Evolutionary conservation across 2,888 invertebrate genomes (phyloP).

Genomic region (Campaea margaritaria): DNA sequence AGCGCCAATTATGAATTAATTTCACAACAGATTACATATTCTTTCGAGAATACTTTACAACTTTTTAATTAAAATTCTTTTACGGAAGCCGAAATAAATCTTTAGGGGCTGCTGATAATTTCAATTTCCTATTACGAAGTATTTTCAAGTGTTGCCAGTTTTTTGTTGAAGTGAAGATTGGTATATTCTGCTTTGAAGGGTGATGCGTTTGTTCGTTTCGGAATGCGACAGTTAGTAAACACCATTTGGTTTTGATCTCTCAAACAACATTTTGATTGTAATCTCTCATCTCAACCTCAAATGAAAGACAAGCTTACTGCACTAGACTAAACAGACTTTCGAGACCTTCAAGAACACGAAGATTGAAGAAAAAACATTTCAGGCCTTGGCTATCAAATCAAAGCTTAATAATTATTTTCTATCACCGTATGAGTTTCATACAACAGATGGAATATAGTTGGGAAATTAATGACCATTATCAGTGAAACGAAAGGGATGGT

Average conservation of each 20-base stretch:
- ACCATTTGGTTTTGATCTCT: neutral
- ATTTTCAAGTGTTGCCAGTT: conserved; percentile 22
- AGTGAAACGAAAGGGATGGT: no score
- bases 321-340: no score
- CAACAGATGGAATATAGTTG: no score
- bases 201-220: neutral
- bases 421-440: no score
- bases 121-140: conserved; percentile 52
- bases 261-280: no score
- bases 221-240: neutral
- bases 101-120: conserved; percentile 68
- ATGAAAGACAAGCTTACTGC: no score
- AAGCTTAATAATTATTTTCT: no score
- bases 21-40: conserved; percentile 79
- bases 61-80: conserved; percentile 82
- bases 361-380: no score
- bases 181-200: neutral
- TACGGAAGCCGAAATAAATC: conserved; percentile 62
- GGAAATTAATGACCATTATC: no score
- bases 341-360: no score
- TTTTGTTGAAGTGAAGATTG: conserved; percentile 6
- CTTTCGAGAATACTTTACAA: conserved; percentile 69
- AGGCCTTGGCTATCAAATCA: no score
- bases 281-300: no score
- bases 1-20: conserved; percentile 76